Evolutionary conservation across 2,113 vertebrate species (phyloP), one percentile per base, ranked within the genome.

Genomic region (Microcebus griseorufus): DNA sequence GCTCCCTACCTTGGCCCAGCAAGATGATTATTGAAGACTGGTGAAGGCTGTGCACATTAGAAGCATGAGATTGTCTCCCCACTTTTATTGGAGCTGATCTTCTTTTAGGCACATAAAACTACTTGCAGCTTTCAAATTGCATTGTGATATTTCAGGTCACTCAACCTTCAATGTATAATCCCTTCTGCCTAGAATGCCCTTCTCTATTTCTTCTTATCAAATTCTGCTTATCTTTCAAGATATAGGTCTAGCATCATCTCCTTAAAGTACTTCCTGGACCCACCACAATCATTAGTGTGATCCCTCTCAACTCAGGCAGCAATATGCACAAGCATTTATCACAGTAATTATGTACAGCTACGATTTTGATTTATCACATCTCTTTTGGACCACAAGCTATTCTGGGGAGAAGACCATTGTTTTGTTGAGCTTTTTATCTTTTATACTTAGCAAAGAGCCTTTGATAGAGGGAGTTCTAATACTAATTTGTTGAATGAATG

Each of bases 401-500:
- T 37, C 27, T 80, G 18, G 6, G 37, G n/a, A 80, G 32, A 85
- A 79, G 23, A 86, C 2, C 7, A 51, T 62, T 69, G 60, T 92
- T 62, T 79, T 73, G 80, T 79, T 39, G 20, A 89, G n/a, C 3
- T 86, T 95, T 93, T 5, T 45, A 69, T 65, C 2, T 16, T 23
- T 85, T 91, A 37, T 51, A 48, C 39, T 86, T 95, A 89, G 17
- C 39, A 93, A 80, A 79, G 16, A 83, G 3, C 12, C 65, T 95
- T 89, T 86, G 32, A 67, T 60, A 88, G 81, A 34, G 13, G 0
- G 20, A 1, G 5, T 93, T 23, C 34, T 93, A 95, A 90, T 39
- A 88, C n/a, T 55, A 95, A 96, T 93, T 92, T 69, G n/a, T 75
- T 93, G 93, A 97, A 70, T 88, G 64, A 95, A 89, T 75, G 37